Conservation (phyloP, 2,113 vertebrate genomes). For the Channa argus region DNA sequence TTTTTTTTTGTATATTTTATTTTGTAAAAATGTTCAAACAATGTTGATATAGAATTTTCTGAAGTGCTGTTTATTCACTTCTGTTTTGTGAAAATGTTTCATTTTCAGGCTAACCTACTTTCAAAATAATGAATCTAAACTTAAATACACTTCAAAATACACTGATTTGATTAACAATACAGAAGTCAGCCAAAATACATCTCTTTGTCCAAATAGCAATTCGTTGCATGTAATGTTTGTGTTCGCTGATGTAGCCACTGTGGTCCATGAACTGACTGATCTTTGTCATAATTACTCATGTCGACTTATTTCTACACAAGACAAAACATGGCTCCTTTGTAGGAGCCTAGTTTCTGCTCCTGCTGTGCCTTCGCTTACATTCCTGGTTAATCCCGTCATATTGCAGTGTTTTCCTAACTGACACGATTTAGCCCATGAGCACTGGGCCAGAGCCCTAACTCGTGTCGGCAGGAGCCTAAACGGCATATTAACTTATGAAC, state of each 20-base stretch:
- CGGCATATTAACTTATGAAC: slow-evolving; percentile 73
- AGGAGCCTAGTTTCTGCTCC: slow-evolving; percentile 10
- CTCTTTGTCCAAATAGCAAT: slow-evolving; percentile 10
- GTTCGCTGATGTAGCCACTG: slow-evolving; percentile 23
- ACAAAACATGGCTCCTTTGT: slow-evolving; percentile 44
- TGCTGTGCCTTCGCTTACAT: slow-evolving; percentile 57
- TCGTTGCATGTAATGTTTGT: slow-evolving; percentile 5
- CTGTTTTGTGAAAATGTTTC: too few relatives aligned
- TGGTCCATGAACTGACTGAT: slow-evolving; percentile 35
- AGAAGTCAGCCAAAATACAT: slow-evolving; percentile 1
- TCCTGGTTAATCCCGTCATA: slow-evolving; percentile 74
- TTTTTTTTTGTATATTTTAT: not conserved
- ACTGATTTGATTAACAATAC: not conserved
- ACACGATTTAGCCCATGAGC: slow-evolving; percentile 66
- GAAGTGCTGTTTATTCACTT: too few relatives aligned
- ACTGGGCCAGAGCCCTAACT: slow-evolving; percentile 42
- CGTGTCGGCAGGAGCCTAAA: slow-evolving; percentile 51
- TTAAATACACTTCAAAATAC: not conserved
- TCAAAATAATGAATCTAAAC: not conserved
- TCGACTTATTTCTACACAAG: slow-evolving; percentile 58
- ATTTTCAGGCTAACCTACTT: not conserved
- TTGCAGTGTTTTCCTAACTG: slow-evolving; percentile 73
- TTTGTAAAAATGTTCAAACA: not conserved
- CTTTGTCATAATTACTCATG: slow-evolving; percentile 63
- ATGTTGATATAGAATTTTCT: not conserved